These are phyloP conservation scores for Agapornis roseicollis DNA, from an alignment of 2,113 vertebrate species.

Conservation along the genomic window DNA sequence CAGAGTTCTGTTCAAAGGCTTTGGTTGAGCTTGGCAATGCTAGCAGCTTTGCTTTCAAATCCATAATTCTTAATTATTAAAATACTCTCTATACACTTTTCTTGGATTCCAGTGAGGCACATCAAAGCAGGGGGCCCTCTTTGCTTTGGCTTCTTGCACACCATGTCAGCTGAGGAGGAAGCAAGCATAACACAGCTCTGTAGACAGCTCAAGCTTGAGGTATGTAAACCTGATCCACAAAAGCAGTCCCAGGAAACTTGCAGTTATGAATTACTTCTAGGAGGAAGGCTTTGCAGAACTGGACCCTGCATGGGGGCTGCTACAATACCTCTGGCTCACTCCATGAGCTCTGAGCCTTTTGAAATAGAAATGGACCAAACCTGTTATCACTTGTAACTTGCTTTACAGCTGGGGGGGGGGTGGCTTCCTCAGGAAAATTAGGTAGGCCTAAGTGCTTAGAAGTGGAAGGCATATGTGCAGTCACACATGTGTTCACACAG, in stretches of 20 bases:
- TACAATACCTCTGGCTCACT: neutral
- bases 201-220: neutral
- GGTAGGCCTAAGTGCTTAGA: neutral
- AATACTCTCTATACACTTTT: slow-evolving; percentile 22
- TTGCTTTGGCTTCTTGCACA: neutral
- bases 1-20: slow-evolving; percentile 53
- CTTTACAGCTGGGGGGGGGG: neutral
- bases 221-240: neutral
- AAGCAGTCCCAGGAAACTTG: neutral
- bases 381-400: neutral
- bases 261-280: neutral
- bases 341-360: neutral
- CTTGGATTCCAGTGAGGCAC: neutral
- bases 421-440: neutral
- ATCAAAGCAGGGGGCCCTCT: slow-evolving; percentile 38
- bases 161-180: slow-evolving; percentile 20
- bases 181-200: neutral
- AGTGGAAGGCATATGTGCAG: neutral
- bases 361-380: neutral
- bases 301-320: neutral
- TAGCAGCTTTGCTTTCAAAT: slow-evolving; percentile 46
- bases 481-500: neutral
- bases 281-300: neutral
- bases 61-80: slow-evolving; percentile 60
- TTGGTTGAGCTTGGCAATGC: slow-evolving; percentile 30